Conservation (phyloP, 1,140 invertebrate genomes). For the Scaptodrosophila lebanonensis region DNA sequence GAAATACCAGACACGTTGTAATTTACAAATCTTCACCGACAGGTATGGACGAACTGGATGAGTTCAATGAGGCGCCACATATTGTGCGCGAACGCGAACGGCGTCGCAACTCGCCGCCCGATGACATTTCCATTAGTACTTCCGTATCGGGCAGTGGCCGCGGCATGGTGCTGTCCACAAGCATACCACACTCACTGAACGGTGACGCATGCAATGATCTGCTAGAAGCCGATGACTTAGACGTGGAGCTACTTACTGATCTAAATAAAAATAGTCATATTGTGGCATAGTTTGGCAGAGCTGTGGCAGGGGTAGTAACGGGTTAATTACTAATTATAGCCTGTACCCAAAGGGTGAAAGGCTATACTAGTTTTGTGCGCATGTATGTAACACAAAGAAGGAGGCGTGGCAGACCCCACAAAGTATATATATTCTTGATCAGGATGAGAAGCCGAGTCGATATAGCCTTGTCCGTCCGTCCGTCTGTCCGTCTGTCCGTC, state of each 20-base stretch:
- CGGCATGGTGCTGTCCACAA: slow-evolving; percentile 58
- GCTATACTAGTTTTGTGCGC: too few species aligned
- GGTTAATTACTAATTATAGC: slow-evolving; percentile 62
- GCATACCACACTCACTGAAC: slow-evolving; percentile 66
- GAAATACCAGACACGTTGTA: background rate
- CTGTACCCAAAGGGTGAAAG: too few species aligned
- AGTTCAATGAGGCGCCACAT: slow-evolving; percentile 95
- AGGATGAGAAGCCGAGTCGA: too few species aligned
- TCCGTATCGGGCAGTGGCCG: slow-evolving; percentile 25
- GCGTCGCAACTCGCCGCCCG: slow-evolving; percentile 61
- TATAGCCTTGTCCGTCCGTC: too few species aligned
- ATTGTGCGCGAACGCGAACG: slow-evolving; percentile 71
- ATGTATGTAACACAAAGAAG: too few species aligned
- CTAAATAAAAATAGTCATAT: slow-evolving; percentile 76
- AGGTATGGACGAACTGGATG: slow-evolving; percentile 90
- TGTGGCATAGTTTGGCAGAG: slow-evolving; percentile 57
- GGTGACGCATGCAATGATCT: slow-evolving; percentile 62
- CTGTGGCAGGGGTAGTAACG: slow-evolving; percentile 26
- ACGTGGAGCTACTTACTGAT: slow-evolving; percentile 69
- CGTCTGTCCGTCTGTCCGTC: too few species aligned
- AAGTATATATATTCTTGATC: too few species aligned
- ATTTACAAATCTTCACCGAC: slow-evolving; percentile 65
- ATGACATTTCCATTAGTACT: slow-evolving; percentile 56
- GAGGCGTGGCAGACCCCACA: too few species aligned
- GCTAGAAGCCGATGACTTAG: slow-evolving; percentile 67